Percentiles rank a stretch among this genome's conserved stretches.
Conservation (phyloP, 2,797 vertebrate species). For the Simalia tracyae region DNA sequence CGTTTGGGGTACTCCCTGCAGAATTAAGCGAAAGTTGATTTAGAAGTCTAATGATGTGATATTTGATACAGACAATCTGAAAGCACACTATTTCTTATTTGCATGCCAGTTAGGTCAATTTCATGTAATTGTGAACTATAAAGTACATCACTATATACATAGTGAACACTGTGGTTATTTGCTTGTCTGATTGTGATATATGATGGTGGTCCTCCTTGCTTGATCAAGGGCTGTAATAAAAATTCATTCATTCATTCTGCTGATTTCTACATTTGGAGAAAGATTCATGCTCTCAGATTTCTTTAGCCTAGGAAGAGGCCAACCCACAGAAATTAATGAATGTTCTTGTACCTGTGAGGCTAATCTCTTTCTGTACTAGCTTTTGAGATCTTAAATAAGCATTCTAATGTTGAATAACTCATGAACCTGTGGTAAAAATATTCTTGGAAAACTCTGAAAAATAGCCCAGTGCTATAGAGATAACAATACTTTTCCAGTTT, state of each 20-base stretch:
- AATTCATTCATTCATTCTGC: background rate
- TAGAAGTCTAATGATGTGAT: background rate
- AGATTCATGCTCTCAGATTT: background rate
- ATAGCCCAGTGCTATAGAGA: constrained; percentile 30
- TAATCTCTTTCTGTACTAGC: background rate
- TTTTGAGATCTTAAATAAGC: background rate
- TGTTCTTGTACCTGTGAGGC: constrained; percentile 34
- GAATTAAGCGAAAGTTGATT: background rate
- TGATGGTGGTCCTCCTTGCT: background rate
- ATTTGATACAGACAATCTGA: background rate
- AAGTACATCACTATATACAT: background rate
- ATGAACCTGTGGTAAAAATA: constrained; percentile 10
- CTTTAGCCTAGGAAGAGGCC: background rate
- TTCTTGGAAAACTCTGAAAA: background rate
- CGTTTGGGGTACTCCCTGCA: background rate
- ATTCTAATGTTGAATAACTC: background rate
- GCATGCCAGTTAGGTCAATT: background rate
- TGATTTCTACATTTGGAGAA: background rate
- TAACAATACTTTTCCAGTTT: background rate
- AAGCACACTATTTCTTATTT: background rate
- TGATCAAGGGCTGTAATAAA: background rate
- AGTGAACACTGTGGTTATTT: background rate
- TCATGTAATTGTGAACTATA: background rate
- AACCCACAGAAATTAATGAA: constrained; percentile 36
- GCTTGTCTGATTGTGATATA: background rate